Base-by-base conservation (phyloP, 2,888 invertebrate genomes). In the Sarcophaga carnaria region DNA sequence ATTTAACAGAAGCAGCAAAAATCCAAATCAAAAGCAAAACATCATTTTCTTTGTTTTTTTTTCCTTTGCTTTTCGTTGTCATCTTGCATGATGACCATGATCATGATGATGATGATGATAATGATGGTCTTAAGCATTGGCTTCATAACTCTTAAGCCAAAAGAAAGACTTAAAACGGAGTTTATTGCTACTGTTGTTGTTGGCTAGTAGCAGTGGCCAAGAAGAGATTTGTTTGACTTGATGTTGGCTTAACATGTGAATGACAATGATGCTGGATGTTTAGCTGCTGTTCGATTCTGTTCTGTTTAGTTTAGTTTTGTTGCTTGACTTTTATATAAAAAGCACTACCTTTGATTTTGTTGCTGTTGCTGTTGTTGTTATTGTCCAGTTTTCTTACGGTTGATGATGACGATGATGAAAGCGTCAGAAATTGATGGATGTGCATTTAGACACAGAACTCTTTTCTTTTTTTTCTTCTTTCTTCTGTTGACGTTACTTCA, bases 351-450 rank as follows among this genome's bases (percentile, higher is more conserved):
- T 62, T 60, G 66, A 10, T 79, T 14, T 59, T 69, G 37, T n/a
- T 49, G 54, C 12, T 67, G 71, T 47, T 54, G 70, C 47, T 76
- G 88, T 77, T 89, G 89, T 90, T 70, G 27, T 60, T 69, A 74
- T 69, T 76, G 80, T 80, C 70, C 75, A 70, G 64, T 64, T 62
- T 62, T 80, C 64, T 78, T 84, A 75, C 37, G 64, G 70, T 76
- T 85, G 77, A 77, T 90, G 63, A 72, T 79, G 88, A 90, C 92
- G 77, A 20, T 62, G 92, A 92, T 91, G 92, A 91, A 91, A 91
- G 92, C 92, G 90, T 91, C 91, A 91, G 91, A 91, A 91, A 90
- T 92, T 92, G 92, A 92, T 92, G 92, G 92, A 92, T 92, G 92
- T 88, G 80, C 81, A 80, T 86, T 82, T 82, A 80, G 82, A 82